These are phyloP conservation scores for Orgyia antiqua DNA, from an alignment of 2,888 invertebrate species.

Conservation along the genomic window DNA sequence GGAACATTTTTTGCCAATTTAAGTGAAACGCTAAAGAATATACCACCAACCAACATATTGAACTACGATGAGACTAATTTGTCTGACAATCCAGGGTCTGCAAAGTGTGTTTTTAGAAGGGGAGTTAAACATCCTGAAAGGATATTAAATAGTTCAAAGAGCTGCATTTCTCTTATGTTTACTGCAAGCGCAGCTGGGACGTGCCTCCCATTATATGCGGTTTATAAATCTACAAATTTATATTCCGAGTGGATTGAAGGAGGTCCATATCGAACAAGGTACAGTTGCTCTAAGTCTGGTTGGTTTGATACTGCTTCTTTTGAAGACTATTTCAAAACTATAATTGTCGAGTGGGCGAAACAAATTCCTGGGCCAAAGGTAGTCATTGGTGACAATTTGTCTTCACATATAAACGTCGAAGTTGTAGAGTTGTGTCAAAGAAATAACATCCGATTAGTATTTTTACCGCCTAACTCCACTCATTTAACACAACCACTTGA, in stretches of 20 bases:
- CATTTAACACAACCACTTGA: background rate
- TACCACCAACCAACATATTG: conserved; percentile 1
- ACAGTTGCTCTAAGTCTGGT: background rate
- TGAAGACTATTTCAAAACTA: background rate
- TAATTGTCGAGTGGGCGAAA: background rate
- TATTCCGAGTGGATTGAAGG: background rate
- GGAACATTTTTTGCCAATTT: conserved; percentile 1
- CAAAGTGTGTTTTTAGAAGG: conserved; percentile 4
- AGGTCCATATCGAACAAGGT: background rate
- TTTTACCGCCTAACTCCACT: background rate
- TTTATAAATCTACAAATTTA: background rate
- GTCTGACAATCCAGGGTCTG: background rate
- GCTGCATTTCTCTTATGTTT: conserved; percentile 5
- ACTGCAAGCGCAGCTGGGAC: background rate
- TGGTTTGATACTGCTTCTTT: background rate
- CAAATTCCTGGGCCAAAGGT: background rate
- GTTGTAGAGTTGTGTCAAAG: background rate
- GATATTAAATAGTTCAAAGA: conserved; percentile 4
- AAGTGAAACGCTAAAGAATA: background rate
- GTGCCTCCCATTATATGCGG: background rate
- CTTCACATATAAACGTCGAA: background rate
- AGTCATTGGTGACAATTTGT: background rate
- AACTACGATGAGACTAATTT: conserved; percentile 1
- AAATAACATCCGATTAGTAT: background rate
- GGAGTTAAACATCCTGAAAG: conserved; percentile 6